Percentiles rank a stretch among this genome's conserved stretches.
phyloP scores from a whole-genome alignment of 2,797 vertebrate species.

The Lacerta bilineata region DNA sequence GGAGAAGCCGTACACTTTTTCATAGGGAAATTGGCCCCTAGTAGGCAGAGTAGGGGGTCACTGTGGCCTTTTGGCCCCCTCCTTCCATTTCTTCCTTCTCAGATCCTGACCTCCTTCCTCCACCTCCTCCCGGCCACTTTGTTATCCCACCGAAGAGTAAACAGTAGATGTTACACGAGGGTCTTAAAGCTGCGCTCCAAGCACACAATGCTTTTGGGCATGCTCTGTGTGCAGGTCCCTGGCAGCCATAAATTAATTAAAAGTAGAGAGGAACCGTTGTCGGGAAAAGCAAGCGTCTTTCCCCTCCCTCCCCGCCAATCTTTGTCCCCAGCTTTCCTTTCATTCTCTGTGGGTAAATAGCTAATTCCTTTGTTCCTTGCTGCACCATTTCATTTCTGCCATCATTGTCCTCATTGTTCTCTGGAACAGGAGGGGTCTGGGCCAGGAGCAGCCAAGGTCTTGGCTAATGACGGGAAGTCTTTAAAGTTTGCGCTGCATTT shows the following conservation, averaged over 20 bases:
- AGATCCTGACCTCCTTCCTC: slow-evolving; percentile 12
- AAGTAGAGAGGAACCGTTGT: slow-evolving; percentile 80
- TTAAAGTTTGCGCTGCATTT: slow-evolving; percentile 98
- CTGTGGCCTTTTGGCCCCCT: slow-evolving; percentile 39
- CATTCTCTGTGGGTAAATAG: slow-evolving; percentile 83
- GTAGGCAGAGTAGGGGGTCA: slow-evolving; percentile 32
- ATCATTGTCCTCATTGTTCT: slow-evolving; percentile 90
- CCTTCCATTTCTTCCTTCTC: slow-evolving; percentile 30
- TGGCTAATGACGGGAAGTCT: slow-evolving; percentile 99
- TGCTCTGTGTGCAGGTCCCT: slow-evolving; percentile 73
- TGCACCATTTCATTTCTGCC: slow-evolving; percentile 85
- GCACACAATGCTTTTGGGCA: slow-evolving; percentile 59
- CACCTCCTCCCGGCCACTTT: slow-evolving; percentile 34
- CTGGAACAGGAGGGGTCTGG: slow-evolving; percentile 88
- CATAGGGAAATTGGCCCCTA: slow-evolving; percentile 4
- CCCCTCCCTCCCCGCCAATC: slow-evolving; percentile 49
- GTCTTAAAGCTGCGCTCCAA: slow-evolving; percentile 63
- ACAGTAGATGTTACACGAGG: slow-evolving; percentile 63
- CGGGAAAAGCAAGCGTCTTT: slow-evolving; percentile 71
- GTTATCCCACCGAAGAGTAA: slow-evolving; percentile 64
- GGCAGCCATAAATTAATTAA: slow-evolving; percentile 86
- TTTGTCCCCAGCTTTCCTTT: slow-evolving; percentile 68
- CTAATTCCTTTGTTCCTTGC: slow-evolving; percentile 86
- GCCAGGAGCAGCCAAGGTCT: slow-evolving; percentile 92
- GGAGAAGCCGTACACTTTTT: background rate